Evolutionary conservation across 2,797 vertebrate genomes (phyloP).

Genomic region (Sebastes aleutianus): DNA sequence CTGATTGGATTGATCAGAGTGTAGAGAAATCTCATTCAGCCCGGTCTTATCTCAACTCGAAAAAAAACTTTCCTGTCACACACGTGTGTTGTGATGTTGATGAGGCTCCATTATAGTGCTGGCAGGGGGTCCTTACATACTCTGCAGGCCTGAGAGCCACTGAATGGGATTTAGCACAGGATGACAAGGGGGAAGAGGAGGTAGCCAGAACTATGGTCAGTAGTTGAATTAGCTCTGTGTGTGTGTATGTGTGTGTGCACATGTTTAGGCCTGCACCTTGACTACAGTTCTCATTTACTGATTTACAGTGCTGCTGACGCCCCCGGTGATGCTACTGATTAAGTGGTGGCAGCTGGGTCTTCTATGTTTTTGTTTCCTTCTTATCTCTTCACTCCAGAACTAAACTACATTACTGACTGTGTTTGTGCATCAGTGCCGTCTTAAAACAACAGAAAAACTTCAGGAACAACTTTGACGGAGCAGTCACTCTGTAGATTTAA

Average conservation of each 20-base stretch:
- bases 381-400: constrained; percentile 24
- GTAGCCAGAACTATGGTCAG: not conserved
- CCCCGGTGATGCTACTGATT: constrained; percentile 47
- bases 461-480: not conserved
- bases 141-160: constrained; percentile 39
- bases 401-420: not conserved
- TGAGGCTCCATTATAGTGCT: constrained; percentile 54
- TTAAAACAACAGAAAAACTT: not conserved
- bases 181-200: constrained; percentile 36
- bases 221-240: not conserved
- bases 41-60: not conserved
- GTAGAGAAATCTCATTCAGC: not conserved
- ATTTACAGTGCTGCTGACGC: constrained; percentile 46
- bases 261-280: constrained; percentile 17
- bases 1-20: not conserved
- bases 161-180: constrained; percentile 60
- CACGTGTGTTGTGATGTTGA: constrained; percentile 77
- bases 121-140: constrained; percentile 53
- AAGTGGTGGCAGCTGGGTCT: constrained; percentile 48
- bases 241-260: not conserved
- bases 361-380: constrained; percentile 35
- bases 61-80: constrained; percentile 27
- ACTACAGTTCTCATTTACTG: constrained; percentile 39
- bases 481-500: not conserved
- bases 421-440: not conserved